Percentiles rank a stretch among this genome's conserved stretches.
Conservation (phyloP, 2,113 vertebrate species). For the Hystrix cristata region DNA sequence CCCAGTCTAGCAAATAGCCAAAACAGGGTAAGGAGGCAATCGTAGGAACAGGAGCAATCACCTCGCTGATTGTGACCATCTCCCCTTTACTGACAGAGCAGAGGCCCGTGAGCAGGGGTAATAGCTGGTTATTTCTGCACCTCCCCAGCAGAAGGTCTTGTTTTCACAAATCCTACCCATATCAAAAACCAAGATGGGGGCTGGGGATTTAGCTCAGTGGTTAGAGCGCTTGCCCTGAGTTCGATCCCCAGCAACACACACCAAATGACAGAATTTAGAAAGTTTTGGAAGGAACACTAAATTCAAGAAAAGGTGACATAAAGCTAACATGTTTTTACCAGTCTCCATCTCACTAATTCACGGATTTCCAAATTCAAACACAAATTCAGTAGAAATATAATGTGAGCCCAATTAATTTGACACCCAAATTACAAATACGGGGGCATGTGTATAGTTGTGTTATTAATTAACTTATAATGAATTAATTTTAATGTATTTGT, state of each 20-base stretch:
- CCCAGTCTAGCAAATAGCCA: neutral
- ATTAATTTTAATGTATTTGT: constrained; percentile 46
- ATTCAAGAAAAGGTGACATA: neutral
- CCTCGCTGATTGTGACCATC: neutral
- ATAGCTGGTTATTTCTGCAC: neutral
- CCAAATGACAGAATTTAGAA: neutral
- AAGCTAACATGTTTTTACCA: neutral
- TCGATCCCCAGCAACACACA: neutral
- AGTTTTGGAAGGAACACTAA: neutral
- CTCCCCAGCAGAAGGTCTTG: neutral
- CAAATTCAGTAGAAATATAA: neutral
- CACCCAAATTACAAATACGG: neutral
- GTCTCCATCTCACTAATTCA: neutral
- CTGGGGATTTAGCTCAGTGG: too few relatives aligned
- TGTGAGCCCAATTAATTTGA: neutral
- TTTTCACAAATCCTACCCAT: neutral
- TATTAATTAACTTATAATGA: neutral
- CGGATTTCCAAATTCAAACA: neutral
- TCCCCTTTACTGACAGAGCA: neutral
- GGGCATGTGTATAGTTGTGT: neutral
- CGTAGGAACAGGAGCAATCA: neutral
- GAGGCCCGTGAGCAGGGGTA: neutral
- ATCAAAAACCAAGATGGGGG: neutral
- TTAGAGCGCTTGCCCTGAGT: too few relatives aligned
- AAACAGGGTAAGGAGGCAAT: neutral